These are phyloP conservation scores for Danio choprae DNA, from an alignment of 2,797 vertebrate species.

Conservation along the genomic window DNA sequence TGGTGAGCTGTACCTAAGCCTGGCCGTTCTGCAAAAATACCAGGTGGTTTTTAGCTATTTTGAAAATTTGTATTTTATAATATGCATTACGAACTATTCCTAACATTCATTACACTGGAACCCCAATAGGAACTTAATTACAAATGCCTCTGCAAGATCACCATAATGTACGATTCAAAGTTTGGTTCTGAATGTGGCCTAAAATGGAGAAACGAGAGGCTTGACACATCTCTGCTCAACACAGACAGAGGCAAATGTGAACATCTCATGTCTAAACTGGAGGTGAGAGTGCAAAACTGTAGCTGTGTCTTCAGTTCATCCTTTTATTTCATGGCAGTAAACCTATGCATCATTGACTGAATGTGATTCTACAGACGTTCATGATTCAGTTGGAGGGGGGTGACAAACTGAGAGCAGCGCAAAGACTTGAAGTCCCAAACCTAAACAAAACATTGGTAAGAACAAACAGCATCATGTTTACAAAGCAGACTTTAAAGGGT, in stretches of 20 bases:
- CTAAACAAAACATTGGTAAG: constrained; percentile 53
- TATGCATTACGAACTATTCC: neutral
- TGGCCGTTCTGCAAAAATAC: constrained; percentile 66
- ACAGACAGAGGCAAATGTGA: constrained; percentile 52
- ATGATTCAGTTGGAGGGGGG: constrained; percentile 66
- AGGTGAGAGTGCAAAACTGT: constrained; percentile 55
- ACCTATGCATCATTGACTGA: neutral
- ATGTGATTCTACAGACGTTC: constrained; percentile 54
- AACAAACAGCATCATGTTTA: neutral
- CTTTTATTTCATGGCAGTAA: neutral
- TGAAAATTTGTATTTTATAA: neutral
- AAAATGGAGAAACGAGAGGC: constrained; percentile 61
- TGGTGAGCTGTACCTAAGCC: constrained; percentile 64
- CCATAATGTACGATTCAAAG: constrained; percentile 63
- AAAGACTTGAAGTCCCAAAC: constrained; percentile 59
- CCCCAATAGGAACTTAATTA: constrained; percentile 62
- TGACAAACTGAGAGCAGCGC: constrained; percentile 61
- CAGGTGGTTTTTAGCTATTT: constrained; percentile 52
- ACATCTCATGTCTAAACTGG: constrained; percentile 59
- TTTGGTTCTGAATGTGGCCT: constrained; percentile 54
- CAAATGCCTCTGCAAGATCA: constrained; percentile 62
- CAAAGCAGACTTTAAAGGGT: neutral
- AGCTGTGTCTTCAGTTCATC: no score
- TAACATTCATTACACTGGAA: neutral
- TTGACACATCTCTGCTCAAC: constrained; percentile 60